A percentile compares a stretch with the other conserved stretches of the same genome.
These are phyloP conservation scores for Styela clava DNA, from an alignment of 23 tunicate species.

Conservation along the genomic window DNA sequence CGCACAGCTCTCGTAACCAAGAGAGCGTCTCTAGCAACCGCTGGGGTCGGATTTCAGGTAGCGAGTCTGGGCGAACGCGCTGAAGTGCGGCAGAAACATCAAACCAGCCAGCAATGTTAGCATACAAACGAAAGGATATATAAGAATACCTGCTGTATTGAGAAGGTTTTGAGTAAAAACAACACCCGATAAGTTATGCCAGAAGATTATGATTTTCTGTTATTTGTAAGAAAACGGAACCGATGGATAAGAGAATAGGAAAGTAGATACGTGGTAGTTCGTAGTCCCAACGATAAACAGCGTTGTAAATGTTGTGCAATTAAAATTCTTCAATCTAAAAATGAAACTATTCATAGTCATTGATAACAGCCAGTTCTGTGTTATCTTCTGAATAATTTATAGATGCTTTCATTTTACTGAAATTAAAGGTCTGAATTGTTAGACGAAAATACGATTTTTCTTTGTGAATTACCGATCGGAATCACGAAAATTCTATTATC, in stretches of 20 bases:
- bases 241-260: too few species aligned
- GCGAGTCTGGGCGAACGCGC: slow-evolving; percentile 5
- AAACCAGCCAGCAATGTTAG: slow-evolving; percentile 8
- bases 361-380: background rate
- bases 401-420: background rate
- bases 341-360: too few species aligned
- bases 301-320: too few species aligned
- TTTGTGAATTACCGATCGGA: too few species aligned
- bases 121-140: slow-evolving; percentile 9
- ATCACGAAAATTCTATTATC: too few species aligned
- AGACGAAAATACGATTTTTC: too few species aligned
- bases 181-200: background rate
- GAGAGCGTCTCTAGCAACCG: slow-evolving; percentile 37
- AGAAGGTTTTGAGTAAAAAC: background rate
- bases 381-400: background rate
- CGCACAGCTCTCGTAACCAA: slow-evolving; percentile 26
- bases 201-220: background rate
- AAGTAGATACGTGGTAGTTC: too few species aligned
- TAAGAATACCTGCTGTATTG: background rate
- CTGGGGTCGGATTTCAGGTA: slow-evolving; percentile 11
- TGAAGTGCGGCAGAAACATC: background rate
- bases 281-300: too few species aligned
- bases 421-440: too few species aligned
- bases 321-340: too few species aligned
- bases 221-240: too few species aligned